These are phyloP conservation scores for Pagrus major DNA, from an alignment of 2,113 vertebrate genomes.

Conservation along the genomic window DNA sequence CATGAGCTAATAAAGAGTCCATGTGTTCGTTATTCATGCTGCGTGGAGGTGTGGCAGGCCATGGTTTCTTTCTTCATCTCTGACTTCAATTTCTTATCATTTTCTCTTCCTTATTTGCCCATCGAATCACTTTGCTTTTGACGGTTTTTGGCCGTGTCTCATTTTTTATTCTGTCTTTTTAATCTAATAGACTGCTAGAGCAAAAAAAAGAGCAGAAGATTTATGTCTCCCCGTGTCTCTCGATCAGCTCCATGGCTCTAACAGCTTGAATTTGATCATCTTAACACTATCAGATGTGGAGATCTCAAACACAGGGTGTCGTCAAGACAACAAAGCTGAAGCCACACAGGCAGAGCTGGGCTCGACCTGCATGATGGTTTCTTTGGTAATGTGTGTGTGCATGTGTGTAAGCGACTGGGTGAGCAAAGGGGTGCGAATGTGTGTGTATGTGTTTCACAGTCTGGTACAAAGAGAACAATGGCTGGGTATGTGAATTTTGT, in stretches of 20 bases:
- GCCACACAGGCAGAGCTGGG: constrained; percentile 73
- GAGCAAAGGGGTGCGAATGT: constrained; percentile 55
- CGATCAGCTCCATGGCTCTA: constrained; percentile 20
- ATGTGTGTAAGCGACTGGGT: constrained; percentile 45
- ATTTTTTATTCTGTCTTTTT: not conserved
- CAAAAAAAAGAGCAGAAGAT: too few species aligned
- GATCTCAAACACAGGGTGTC: constrained; percentile 73
- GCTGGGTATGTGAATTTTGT: constrained; percentile 42
- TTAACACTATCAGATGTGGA: constrained; percentile 70
- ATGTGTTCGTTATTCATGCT: constrained; percentile 69
- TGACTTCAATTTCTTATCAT: constrained; percentile 29
- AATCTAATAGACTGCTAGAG: not conserved
- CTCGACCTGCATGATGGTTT: constrained; percentile 60
- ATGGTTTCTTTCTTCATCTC: constrained; percentile 44
- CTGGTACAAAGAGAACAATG: constrained; percentile 56
- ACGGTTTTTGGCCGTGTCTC: not conserved
- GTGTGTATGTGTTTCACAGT: constrained; percentile 44
- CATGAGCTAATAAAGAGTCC: constrained; percentile 76
- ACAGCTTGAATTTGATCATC: constrained; percentile 72
- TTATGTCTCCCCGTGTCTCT: not conserved
- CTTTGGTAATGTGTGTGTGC: constrained; percentile 57
- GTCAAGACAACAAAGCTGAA: constrained; percentile 71
- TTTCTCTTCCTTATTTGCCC: constrained; percentile 24
- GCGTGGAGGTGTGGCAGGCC: constrained; percentile 41
- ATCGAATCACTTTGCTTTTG: not conserved